phyloP scores from a whole-genome alignment of 2,888 invertebrate species.

The Ganaspis brasiliensis region DNA sequence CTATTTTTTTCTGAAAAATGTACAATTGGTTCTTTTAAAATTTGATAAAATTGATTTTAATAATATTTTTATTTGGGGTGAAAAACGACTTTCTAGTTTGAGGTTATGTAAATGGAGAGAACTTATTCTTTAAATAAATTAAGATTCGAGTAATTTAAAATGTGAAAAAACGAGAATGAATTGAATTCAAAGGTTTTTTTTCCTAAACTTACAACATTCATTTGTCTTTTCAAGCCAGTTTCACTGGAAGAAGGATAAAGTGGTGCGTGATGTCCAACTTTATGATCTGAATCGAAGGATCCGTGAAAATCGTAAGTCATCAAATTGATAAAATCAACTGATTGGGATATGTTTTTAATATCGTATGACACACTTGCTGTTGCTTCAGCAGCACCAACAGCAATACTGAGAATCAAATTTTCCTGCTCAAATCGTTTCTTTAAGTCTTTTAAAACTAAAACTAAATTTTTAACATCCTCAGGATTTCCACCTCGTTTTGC shows the following conservation, averaged over 20 bases:
- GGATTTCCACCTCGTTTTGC: constrained; percentile 82
- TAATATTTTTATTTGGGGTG: no score
- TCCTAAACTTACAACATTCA: constrained; percentile 79
- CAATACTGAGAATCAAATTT: constrained; percentile 70
- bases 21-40: no score
- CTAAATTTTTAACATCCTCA: constrained; percentile 82
- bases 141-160: no score
- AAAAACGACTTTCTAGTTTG: no score
- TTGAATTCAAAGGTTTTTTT: background rate
- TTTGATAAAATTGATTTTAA: no score
- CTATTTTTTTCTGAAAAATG: no score
- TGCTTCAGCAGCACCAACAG: constrained; percentile 83
- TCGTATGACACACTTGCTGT: constrained; percentile 83
- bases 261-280: constrained; percentile 87
- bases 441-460: constrained; percentile 82
- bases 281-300: constrained; percentile 82
- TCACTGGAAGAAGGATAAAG: constrained; percentile 80
- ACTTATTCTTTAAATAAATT: no score
- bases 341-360: constrained; percentile 83
- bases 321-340: constrained; percentile 86
- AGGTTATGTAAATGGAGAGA: no score
- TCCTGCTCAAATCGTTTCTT: constrained; percentile 82
- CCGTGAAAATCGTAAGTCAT: constrained; percentile 91
- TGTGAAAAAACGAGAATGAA: no score
- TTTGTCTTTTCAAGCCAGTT: constrained; percentile 61